Evolutionary conservation across 2,797 vertebrate genomes (phyloP), one percentile per base, ranked within the genome.

Genomic region (Hippoglossus hippoglossus): DNA sequence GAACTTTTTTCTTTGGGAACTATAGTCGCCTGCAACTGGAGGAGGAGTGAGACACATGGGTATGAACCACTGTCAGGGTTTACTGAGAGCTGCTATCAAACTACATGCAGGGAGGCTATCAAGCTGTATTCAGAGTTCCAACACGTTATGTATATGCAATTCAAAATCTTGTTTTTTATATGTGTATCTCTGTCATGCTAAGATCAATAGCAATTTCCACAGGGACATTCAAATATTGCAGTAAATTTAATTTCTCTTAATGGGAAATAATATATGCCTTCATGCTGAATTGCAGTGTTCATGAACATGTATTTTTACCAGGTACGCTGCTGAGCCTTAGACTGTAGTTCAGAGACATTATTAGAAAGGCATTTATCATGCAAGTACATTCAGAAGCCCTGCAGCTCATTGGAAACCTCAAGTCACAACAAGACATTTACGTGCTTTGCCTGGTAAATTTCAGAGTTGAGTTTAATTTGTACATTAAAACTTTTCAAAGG

Each of bases 401-500:
- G 11, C 1, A 8, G 62, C 18, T 53, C 22, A 59, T 70, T 73
- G 55, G 55, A 64, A 68, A 25, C 36, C 25, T 24, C 26, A 50
- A 55, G 0, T 62, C 56, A 75, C 13, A 51, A 26, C 4, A 54
- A 56, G 65, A 47, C 46, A 22, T 71, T 63, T 63, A 11, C 77
- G 21, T 2, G 39, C 51, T 63, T 66, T 21, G 52, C 80, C 73
- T 59, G 55, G 26, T 31, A 47, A 21, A 36, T 28, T 25, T 25
- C 53, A 15, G 3, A 53, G 47, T 21, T 22, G 34, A 51, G 58
- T 26, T 22, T 4, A 5, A 2, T 39, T 49, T 21, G 6, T 5
- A 54, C 63, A 47, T 64, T 80, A 47, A 41, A 44, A 22, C 25
- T 68, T 63, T 73, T 11, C 65, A 59, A 24, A 12, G 28, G 41